phyloP scores from a whole-genome alignment of 1,140 invertebrate species.

The Ditylenchus dipsaci region DNA sequence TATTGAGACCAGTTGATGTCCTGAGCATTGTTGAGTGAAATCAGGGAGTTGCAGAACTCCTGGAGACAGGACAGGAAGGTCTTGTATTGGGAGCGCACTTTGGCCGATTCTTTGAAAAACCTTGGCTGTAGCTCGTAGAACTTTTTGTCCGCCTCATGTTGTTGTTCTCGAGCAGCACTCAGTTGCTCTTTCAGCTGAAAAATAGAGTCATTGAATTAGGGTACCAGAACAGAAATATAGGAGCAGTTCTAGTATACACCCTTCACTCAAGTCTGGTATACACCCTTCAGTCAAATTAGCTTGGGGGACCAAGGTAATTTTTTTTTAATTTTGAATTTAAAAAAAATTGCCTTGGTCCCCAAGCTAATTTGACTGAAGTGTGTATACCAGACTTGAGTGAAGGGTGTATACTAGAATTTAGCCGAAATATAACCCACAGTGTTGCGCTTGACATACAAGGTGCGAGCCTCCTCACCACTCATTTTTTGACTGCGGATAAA shows the following conservation, averaged over 20 bases:
- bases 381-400: too few relatives aligned
- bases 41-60: neutral
- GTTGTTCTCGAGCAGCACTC: neutral
- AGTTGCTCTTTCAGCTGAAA: neutral
- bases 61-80: conserved; percentile 1
- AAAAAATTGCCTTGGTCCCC: too few relatives aligned
- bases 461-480: conserved; percentile 28
- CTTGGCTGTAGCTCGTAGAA: neutral
- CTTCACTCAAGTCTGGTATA: too few relatives aligned
- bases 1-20: conserved; percentile 4
- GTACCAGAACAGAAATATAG: neutral
- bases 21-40: neutral
- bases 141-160: neutral
- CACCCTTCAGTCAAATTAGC: too few relatives aligned
- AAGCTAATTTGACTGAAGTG: too few relatives aligned
- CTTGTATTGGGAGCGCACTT: neutral
- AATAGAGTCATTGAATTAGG: neutral
- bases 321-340: too few relatives aligned
- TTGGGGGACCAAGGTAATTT: too few relatives aligned
- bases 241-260: too few relatives aligned
- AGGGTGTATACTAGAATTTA: too few relatives aligned
- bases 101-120: neutral
- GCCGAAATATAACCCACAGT: conserved; percentile 16
- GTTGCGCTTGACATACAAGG: conserved; percentile 3
- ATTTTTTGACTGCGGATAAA: conserved; percentile 16